Conservation (phyloP, 2,888 invertebrate genomes). For the Galerucella nymphaeae region DNA sequence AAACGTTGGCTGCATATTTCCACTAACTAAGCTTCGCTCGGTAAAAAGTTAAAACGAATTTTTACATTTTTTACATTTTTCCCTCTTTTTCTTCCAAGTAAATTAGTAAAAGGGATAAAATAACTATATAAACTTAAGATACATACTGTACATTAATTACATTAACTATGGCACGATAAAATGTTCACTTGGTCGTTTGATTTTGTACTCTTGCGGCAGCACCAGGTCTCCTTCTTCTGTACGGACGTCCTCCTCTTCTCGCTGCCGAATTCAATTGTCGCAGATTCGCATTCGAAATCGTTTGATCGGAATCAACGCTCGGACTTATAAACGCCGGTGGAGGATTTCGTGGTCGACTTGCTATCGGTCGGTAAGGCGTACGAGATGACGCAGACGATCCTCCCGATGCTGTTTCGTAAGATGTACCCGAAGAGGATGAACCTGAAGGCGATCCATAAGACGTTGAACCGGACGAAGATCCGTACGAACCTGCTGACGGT, state of each 20-base stretch:
- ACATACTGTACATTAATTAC: conserved; percentile 38
- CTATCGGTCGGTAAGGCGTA: conserved; percentile 17
- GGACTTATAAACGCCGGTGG: conserved; percentile 8
- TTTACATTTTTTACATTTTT: conserved; percentile 17
- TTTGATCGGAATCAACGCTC: background rate
- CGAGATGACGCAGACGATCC: background rate
- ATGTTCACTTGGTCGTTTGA: background rate
- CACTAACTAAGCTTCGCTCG: conserved; percentile 18
- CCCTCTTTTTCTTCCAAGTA: background rate
- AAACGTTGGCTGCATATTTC: conserved; percentile 21
- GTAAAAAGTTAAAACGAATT: conserved; percentile 5
- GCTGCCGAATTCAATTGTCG: conserved; percentile 20
- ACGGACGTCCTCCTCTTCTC: conserved; percentile 8
- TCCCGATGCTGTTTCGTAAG: background rate
- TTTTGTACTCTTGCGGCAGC: conserved; percentile 3
- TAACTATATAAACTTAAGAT: conserved; percentile 21
- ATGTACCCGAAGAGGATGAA: background rate
- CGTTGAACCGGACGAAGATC: background rate
- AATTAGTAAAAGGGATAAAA: conserved; percentile 6
- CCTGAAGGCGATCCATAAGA: conserved; percentile 8
- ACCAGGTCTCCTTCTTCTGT: conserved; percentile 32
- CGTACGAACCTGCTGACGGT: background rate
- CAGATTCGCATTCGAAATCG: background rate
- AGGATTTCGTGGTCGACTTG: conserved; percentile 11
- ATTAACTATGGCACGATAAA: conserved; percentile 26